Evolutionary conservation across 2,797 vertebrate species (phyloP).

Genomic region (Artibeus jamaicensis): DNA sequence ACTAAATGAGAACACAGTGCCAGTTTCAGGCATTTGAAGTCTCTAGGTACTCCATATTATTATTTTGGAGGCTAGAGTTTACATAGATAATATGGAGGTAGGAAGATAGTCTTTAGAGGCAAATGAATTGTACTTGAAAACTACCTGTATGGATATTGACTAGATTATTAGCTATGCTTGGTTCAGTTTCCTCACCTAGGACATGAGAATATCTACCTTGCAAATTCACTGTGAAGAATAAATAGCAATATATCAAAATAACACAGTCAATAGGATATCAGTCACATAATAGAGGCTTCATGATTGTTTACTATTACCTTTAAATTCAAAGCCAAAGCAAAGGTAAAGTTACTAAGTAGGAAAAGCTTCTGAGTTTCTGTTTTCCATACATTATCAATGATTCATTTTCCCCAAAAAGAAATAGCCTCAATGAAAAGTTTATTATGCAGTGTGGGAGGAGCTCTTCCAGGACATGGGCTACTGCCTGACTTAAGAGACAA

Average conservation of each 20-base stretch:
- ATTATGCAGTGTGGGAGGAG: neutral
- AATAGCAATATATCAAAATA: neutral
- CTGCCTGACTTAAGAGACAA: neutral
- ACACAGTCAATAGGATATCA: neutral
- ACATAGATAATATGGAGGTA: neutral
- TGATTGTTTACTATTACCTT: neutral
- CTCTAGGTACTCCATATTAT: neutral
- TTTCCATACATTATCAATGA: neutral
- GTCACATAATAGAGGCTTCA: neutral
- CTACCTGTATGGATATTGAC: neutral
- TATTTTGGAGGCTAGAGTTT: neutral
- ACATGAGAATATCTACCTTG: neutral
- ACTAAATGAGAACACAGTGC: neutral
- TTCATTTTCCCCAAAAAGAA: neutral
- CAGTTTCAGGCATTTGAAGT: neutral
- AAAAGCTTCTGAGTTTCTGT: neutral
- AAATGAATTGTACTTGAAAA: neutral
- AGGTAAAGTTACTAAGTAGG: neutral
- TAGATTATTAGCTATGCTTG: neutral
- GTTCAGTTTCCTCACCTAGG: neutral
- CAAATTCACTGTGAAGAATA: neutral
- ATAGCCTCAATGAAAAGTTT: neutral
- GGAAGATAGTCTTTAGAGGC: neutral
- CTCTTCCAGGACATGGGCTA: neutral
- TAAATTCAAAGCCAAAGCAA: neutral